phyloP scores from a whole-genome alignment of 2,888 invertebrate genomes.

The Ernsta delagoae region DNA sequence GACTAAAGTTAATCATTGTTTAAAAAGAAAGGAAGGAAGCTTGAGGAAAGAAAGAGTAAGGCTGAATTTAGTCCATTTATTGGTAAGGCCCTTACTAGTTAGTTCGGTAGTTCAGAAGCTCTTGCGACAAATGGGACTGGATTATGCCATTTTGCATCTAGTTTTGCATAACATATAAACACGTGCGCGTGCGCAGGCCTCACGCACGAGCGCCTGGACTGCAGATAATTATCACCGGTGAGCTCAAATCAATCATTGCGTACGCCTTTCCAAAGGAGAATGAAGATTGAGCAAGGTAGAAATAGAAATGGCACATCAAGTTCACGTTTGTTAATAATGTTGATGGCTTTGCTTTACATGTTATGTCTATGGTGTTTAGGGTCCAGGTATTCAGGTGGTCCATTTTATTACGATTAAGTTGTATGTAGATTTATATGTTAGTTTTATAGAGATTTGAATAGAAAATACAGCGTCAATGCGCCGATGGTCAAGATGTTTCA shows the following conservation, averaged over 20 bases:
- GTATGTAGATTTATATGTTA: too few species aligned
- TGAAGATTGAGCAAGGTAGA: background rate
- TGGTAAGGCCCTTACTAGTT: too few species aligned
- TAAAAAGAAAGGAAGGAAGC: too few species aligned
- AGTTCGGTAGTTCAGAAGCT: background rate
- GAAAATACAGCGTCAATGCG: too few species aligned
- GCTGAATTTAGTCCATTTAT: too few species aligned
- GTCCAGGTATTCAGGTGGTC: too few species aligned
- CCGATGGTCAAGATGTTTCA: too few species aligned
- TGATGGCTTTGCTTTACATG: background rate
- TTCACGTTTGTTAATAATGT: background rate
- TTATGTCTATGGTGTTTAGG: too few species aligned
- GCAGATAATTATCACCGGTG: slow-evolving; percentile 44
- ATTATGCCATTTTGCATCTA: background rate
- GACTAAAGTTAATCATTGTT: too few species aligned
- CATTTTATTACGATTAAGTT: too few species aligned
- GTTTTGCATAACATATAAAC: slow-evolving; percentile 36
- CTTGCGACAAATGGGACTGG: background rate
- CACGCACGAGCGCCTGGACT: slow-evolving; percentile 46
- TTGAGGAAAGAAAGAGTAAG: too few species aligned
- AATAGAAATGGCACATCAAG: background rate
- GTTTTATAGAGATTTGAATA: too few species aligned
- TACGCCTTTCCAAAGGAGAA: slow-evolving; percentile 36
- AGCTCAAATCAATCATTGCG: slow-evolving; percentile 44
- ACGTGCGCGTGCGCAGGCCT: slow-evolving; percentile 46